A percentile compares a stretch with the other conserved stretches of the same genome.
phyloP scores from a whole-genome alignment of 2,888 invertebrate species.

The Bombylius discolor region DNA sequence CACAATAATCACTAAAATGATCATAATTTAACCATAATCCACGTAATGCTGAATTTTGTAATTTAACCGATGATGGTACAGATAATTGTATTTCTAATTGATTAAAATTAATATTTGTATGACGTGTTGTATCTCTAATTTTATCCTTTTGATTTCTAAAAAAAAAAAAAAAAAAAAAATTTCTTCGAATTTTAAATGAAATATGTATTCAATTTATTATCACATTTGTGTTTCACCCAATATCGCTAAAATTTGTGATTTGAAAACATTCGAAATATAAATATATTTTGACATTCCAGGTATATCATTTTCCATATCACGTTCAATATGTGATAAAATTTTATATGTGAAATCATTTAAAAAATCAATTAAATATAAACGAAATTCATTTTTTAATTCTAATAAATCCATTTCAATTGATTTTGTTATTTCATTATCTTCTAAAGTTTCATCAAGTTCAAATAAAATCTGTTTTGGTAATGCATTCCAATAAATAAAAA shows the following conservation, averaged over 20 bases:
- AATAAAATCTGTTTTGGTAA: constrained; percentile 24
- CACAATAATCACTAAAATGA: constrained; percentile 41
- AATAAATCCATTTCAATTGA: constrained; percentile 25
- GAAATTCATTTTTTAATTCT: constrained; percentile 30
- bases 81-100: constrained; percentile 35
- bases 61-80: constrained; percentile 35
- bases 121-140: constrained; percentile 8
- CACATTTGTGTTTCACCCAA: constrained; percentile 31
- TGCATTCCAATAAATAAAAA: too few relatives aligned
- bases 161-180: background rate
- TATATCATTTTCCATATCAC: constrained; percentile 35
- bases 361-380: constrained; percentile 26
- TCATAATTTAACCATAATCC: constrained; percentile 42
- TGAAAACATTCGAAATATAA: constrained; percentile 31
- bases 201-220: background rate
- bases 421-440: constrained; percentile 18
- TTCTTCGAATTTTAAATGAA: background rate
- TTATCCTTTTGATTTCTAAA: constrained; percentile 15
- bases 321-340: constrained; percentile 33
- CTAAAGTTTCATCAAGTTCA: constrained; percentile 29
- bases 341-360: constrained; percentile 35
- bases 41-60: constrained; percentile 37
- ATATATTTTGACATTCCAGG: constrained; percentile 30
- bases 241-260: constrained; percentile 32
- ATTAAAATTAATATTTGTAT: constrained; percentile 30